These are phyloP conservation scores for Intellagama lesueurii DNA, from an alignment of 2,797 vertebrate genomes.

Conservation along the genomic window DNA sequence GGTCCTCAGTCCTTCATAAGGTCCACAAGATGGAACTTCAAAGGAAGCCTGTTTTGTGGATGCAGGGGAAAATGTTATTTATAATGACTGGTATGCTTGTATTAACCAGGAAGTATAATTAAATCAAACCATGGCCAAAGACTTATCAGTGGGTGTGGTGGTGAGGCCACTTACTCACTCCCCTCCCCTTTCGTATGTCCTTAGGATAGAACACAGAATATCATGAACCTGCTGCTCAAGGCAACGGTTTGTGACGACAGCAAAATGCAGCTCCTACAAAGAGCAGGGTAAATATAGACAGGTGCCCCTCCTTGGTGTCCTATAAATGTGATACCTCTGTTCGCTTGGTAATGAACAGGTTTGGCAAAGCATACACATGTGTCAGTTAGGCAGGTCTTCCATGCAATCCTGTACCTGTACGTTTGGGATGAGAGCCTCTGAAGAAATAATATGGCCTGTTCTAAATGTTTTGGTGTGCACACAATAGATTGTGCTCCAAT, in stretches of 20 bases:
- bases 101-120: background rate
- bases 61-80: background rate
- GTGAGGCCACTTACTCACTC: background rate
- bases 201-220: background rate
- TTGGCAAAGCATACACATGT: background rate
- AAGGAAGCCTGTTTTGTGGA: background rate
- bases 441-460: too few species aligned
- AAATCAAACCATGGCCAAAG: rapidly evolving
- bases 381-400: background rate
- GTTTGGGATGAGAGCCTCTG: background rate
- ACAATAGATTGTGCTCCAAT: background rate
- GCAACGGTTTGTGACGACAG: background rate
- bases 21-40: background rate
- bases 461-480: background rate
- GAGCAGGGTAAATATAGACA: background rate
- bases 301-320: background rate
- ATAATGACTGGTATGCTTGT: background rate
- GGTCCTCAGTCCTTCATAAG: constrained; percentile 28
- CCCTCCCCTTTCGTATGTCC: background rate
- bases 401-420: background rate
- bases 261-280: background rate
- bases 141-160: background rate
- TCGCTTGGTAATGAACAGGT: background rate
- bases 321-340: background rate
- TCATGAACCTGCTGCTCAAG: background rate